Conservation (phyloP, 2,113 vertebrate species). For the Candoia aspera region DNA sequence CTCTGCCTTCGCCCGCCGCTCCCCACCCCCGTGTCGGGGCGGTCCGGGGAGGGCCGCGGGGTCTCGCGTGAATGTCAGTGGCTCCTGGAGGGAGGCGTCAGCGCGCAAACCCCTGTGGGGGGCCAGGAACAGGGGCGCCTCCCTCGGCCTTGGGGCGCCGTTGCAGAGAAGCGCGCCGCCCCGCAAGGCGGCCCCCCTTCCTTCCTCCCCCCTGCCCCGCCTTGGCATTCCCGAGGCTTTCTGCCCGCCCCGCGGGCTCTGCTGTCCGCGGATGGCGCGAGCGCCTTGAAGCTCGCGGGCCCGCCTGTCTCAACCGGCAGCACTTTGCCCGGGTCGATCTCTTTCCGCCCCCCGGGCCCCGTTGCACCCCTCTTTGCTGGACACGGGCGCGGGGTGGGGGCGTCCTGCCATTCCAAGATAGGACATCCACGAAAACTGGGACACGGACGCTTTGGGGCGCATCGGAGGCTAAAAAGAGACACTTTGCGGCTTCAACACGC, state of each 20-base stretch:
- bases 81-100: no score
- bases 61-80: no score
- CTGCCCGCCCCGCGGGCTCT: background rate
- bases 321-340: background rate
- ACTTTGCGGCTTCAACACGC: background rate
- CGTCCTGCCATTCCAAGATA: background rate
- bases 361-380: background rate
- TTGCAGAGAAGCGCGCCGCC: background rate
- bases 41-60: background rate
- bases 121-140: background rate
- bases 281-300: no score
- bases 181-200: no score
- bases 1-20: background rate
- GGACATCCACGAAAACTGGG: background rate
- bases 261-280: no score
- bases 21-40: background rate
- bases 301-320: background rate
- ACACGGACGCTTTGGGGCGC: background rate
- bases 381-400: background rate
- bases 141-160: background rate
- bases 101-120: no score
- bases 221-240: background rate
- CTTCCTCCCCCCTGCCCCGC: background rate
- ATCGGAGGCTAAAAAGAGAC: background rate
- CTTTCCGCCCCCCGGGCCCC: no score